phyloP scores from a whole-genome alignment of 1,140 invertebrate species.

The Scaptomyza montana region DNA sequence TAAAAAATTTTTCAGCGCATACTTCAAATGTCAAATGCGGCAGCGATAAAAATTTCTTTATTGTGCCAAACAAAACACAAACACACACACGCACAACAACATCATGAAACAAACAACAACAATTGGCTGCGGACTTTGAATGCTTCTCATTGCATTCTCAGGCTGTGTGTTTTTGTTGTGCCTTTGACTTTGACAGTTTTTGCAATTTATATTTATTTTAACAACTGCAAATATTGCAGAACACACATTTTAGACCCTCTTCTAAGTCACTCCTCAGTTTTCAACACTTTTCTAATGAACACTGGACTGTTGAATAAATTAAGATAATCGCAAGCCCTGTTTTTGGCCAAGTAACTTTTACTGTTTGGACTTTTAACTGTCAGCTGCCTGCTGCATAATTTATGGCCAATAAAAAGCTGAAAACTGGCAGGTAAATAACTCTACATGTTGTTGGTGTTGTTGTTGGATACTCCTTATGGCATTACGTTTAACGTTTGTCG shows the following conservation, averaged over 20 bases:
- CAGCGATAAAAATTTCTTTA: slow-evolving; percentile 82
- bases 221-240: slow-evolving; percentile 51
- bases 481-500: slow-evolving; percentile 36
- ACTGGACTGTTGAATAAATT: slow-evolving; percentile 70
- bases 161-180: slow-evolving; percentile 10
- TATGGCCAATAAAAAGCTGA: slow-evolving; percentile 47
- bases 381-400: slow-evolving; percentile 67
- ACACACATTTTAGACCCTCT: slow-evolving; percentile 33
- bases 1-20: slow-evolving; percentile 78
- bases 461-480: slow-evolving; percentile 25
- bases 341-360: slow-evolving; percentile 11
- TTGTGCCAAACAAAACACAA: slow-evolving; percentile 45
- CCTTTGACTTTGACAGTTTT: slow-evolving; percentile 74
- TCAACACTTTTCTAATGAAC: slow-evolving; percentile 4
- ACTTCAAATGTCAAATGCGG: slow-evolving; percentile 81
- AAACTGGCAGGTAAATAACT: background rate
- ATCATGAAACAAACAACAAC: slow-evolving; percentile 6
- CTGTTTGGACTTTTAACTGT: slow-evolving; percentile 38
- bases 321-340: slow-evolving; percentile 70
- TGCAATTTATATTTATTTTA: slow-evolving; percentile 79
- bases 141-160: slow-evolving; percentile 57
- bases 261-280: background rate
- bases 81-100: slow-evolving; percentile 28
- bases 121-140: slow-evolving; percentile 30
- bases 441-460: background rate